Evolutionary conservation across 2,797 vertebrate genomes (phyloP), one percentile per base, ranked within the genome.

Genomic region (Falco cherrug): DNA sequence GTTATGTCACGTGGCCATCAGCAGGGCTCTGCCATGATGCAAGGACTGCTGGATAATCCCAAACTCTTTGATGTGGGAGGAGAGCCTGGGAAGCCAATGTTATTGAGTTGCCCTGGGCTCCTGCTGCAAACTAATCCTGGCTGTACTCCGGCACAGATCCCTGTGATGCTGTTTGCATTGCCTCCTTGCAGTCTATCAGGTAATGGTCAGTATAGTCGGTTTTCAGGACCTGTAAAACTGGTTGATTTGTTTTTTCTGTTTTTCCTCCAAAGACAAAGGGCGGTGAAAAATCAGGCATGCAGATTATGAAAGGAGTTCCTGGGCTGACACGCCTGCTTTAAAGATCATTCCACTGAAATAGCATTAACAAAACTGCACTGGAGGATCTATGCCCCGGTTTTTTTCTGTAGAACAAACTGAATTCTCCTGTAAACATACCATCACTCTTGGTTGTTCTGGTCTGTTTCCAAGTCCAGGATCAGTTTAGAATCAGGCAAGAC

Each of bases 71-170:
- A 65, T 56, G 82, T 78, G 84, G 79, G 61, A 93, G 76, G 84
- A 71, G 61, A 20, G 57, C 61, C 47, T 57, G 65, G 87, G 84
- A 88, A 90, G 83, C n/a, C 79, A 43, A 51, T 65, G 89, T 93
- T 95, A 39, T n/a, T 84, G 82, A 54, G 91, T 86, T 96, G 89
- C 76, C 65, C 87, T 3, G 15, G 91, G 78, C 11, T 94, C 64
- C 89, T 1, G 3, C 45, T 0, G 1, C 95, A 93, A 85, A 85
- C 61, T 68, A 35, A 0, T 3, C 41, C 84, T 87, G 92, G 92
- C 91, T 74, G 57, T 53, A 4, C 5, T 80, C 87, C 84, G 61
- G n/a, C 68, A 15, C 47, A 28, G 31, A 64, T 64, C 57, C 78
- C 95, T 9, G 60, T 2, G 25, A 17, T 67, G 45, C 53, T 70